Percentiles rank a stretch among this genome's conserved stretches.
phyloP scores from a whole-genome alignment of 2,888 invertebrate species.

The Phengaris arion region DNA sequence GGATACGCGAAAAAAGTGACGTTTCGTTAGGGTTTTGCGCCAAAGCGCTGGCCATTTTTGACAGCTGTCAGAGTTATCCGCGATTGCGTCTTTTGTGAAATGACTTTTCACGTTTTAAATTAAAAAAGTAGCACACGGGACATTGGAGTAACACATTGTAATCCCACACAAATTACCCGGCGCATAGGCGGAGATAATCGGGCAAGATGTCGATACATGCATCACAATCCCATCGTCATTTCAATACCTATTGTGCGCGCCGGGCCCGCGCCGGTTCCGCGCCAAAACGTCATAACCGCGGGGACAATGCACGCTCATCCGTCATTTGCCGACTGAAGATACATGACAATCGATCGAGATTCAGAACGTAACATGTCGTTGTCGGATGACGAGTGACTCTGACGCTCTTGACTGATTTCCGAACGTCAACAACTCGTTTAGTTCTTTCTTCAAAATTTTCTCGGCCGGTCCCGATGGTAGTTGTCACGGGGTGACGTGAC shows the following conservation, averaged over 20 bases:
- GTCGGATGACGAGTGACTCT: slow-evolving; percentile 63
- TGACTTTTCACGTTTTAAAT: slow-evolving; percentile 45
- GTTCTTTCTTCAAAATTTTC: slow-evolving; percentile 59
- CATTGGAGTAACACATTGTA: slow-evolving; percentile 67
- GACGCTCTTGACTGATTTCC: slow-evolving; percentile 54
- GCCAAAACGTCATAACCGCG: slow-evolving; percentile 58
- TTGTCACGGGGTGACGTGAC: slow-evolving; percentile 62
- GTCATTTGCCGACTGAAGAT: slow-evolving; percentile 65
- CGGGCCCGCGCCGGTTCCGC: slow-evolving; percentile 40
- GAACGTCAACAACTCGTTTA: slow-evolving; percentile 57
- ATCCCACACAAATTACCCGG: slow-evolving; percentile 68
- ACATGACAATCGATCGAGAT: slow-evolving; percentile 66
- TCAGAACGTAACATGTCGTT: slow-evolving; percentile 61
- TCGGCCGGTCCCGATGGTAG: slow-evolving; percentile 49
- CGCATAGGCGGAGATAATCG: slow-evolving; percentile 65
- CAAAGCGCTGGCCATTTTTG: slow-evolving; percentile 66
- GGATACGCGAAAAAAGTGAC: slow-evolving; percentile 61
- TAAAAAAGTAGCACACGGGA: slow-evolving; percentile 44
- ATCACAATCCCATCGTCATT: slow-evolving; percentile 56
- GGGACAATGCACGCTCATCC: slow-evolving; percentile 58
- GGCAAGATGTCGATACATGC: slow-evolving; percentile 67
- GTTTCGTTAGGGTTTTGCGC: slow-evolving; percentile 73
- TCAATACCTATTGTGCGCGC: slow-evolving; percentile 70
- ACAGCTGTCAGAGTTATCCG: slow-evolving; percentile 65
- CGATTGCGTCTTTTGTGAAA: slow-evolving; percentile 42